These are phyloP conservation scores for Rhinoraja longicauda DNA, from an alignment of 2,797 vertebrate species.

Conservation along the genomic window DNA sequence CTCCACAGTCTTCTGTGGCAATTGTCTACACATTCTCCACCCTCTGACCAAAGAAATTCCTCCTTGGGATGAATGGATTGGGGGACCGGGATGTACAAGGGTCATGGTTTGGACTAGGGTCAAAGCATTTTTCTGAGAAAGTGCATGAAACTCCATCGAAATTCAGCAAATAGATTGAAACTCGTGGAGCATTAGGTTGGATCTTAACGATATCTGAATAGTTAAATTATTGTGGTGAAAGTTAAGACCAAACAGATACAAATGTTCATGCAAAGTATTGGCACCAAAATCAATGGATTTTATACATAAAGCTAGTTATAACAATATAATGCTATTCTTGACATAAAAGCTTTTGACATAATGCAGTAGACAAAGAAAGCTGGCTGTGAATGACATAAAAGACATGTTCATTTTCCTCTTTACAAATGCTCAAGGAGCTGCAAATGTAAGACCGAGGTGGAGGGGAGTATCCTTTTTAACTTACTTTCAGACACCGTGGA, in stretches of 20 bases:
- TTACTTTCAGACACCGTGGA: not conserved
- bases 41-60: too few species aligned
- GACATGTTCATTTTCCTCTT: not conserved
- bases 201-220: not conserved
- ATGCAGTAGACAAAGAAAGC: not conserved
- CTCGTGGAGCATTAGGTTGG: not conserved
- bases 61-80: too few species aligned
- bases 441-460: not conserved
- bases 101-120: too few species aligned
- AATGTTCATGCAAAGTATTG: not conserved
- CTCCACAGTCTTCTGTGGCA: too few species aligned
- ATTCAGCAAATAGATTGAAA: not conserved
- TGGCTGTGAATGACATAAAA: not conserved
- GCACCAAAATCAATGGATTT: not conserved
- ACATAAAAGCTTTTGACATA: constrained; percentile 14
- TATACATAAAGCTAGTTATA: not conserved
- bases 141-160: not conserved
- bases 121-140: not conserved
- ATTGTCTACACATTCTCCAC: too few species aligned
- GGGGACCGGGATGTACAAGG: not conserved
- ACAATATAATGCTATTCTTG: not conserved
- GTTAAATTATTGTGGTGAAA: not conserved
- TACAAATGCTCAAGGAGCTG: not conserved
- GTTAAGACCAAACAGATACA: not conserved
- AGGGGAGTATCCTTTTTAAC: constrained; percentile 32